phyloP scores from a whole-genome alignment of 2,888 invertebrate genomes.

The Orthosia gracilis region DNA sequence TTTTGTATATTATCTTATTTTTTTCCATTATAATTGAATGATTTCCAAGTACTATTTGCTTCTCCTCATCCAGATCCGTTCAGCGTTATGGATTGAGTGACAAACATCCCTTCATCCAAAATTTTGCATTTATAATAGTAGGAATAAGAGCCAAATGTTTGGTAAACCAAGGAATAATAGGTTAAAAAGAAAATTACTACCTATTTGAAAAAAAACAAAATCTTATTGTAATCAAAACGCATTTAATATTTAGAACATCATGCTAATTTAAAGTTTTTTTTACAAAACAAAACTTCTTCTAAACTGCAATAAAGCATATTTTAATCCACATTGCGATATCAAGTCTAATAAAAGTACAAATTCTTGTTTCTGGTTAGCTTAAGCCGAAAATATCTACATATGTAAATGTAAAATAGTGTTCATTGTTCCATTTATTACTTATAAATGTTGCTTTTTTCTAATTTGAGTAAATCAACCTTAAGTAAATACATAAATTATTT shows the following conservation, averaged over 20 bases:
- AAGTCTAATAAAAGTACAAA: slow-evolving; percentile 73
- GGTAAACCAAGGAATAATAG: too few species aligned
- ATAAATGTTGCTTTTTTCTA: slow-evolving; percentile 49
- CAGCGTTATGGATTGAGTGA: too few species aligned
- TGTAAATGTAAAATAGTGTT: slow-evolving; percentile 67
- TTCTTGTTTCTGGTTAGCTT: slow-evolving; percentile 68
- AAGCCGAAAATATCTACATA: slow-evolving; percentile 71
- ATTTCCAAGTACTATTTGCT: too few species aligned
- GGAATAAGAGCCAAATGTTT: too few species aligned
- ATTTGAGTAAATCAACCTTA: background rate
- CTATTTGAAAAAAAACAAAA: slow-evolving; percentile 55
- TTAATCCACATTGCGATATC: slow-evolving; percentile 72
- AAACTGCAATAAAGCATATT: slow-evolving; percentile 81
- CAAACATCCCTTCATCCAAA: too few species aligned
- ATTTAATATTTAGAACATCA: slow-evolving; percentile 83
- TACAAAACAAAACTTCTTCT: slow-evolving; percentile 78
- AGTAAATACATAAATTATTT: too few species aligned
- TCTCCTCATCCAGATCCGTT: too few species aligned
- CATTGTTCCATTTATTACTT: slow-evolving; percentile 39
- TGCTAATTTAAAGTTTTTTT: slow-evolving; percentile 79
- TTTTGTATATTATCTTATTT: too few species aligned
- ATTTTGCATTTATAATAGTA: too few species aligned
- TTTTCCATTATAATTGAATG: too few species aligned
- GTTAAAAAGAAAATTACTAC: too few species aligned
- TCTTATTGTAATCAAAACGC: slow-evolving; percentile 77